A percentile compares a stretch with the other conserved stretches of the same genome.
Evolutionary conservation across 1,140 invertebrate genomes (phyloP).

Genomic region (Drosophila kikkawai): DNA sequence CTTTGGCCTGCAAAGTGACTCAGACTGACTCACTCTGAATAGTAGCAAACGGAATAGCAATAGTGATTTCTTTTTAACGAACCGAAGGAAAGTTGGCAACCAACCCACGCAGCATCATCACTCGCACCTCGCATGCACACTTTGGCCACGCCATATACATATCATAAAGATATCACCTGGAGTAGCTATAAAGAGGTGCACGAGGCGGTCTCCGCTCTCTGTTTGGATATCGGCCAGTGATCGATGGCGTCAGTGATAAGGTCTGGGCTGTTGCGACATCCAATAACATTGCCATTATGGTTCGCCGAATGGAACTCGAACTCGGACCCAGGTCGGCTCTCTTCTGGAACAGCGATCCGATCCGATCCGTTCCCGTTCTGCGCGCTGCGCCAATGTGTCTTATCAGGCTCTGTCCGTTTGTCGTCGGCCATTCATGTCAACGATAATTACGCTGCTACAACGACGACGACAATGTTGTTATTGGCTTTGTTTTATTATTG

Average conservation of each 20-base stretch:
- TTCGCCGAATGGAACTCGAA: constrained; percentile 11
- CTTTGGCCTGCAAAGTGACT: constrained; percentile 3
- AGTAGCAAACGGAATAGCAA: constrained; percentile 7
- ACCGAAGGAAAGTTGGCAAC: constrained; percentile 14
- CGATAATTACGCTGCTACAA: constrained; percentile 24
- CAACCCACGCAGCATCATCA: constrained; percentile 35
- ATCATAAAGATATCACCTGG: constrained; percentile 35
- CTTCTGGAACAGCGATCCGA: background rate
- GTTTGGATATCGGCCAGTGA: constrained; percentile 16
- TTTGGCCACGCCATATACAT: background rate
- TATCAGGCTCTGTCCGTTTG: constrained; percentile 21
- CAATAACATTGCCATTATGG: constrained; percentile 19
- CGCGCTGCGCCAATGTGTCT: constrained; percentile 22
- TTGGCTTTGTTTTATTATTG: constrained; percentile 22
- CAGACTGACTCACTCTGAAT: constrained; percentile 3
- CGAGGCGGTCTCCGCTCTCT: constrained; percentile 3
- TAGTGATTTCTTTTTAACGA: constrained; percentile 15
- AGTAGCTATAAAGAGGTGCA: constrained; percentile 16
- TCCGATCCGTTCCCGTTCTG: background rate
- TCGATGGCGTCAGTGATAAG: constrained; percentile 28
- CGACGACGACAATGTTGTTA: constrained; percentile 19
- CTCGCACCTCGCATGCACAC: constrained; percentile 30
- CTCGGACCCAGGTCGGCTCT: constrained; percentile 1
- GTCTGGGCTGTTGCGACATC: background rate
- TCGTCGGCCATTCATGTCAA: constrained; percentile 25